Base-by-base conservation (phyloP, 1,140 invertebrate species). In the Limonius californicus region DNA sequence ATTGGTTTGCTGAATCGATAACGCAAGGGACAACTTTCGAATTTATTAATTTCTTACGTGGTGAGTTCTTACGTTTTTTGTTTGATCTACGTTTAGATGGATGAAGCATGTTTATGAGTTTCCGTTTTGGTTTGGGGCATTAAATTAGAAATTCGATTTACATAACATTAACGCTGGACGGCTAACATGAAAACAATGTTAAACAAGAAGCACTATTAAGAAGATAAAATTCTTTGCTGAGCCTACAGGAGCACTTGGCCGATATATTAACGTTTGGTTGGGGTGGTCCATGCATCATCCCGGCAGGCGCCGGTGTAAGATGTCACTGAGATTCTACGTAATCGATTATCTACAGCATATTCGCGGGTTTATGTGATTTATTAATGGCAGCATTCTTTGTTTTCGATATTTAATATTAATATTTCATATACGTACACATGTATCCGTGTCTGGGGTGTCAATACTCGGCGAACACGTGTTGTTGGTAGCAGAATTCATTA, bases 1-100 rank as follows among this genome's bases (percentile, higher is more conserved):
- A 53, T n/a, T 63, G 69, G 69, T 68, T 70, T 67, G 66, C 66
- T 68, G 63, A 19, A 50, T 50, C 45, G 45, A 50, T 50, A 50
- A 18, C n/a, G n/a, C 35, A 2, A 39, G 35, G n/a, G n/a, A 39
- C 35, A 39, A 39, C 8, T 39, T 39, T 2, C 2, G 35, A 39
- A 39, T 14, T 39, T 39, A 39, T 39, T 39, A 39, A 39, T 39
- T 39, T 12, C 35, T 39, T 14, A n/a, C n/a, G n/a, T n/a, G n/a
- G n/a, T n/a, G n/a, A n/a, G n/a, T n/a, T n/a, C n/a, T n/a, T n/a
- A n/a, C n/a, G n/a, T n/a, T n/a, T n/a, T n/a, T n/a, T n/a, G n/a
- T n/a, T n/a, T n/a, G n/a, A n/a, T n/a, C n/a, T n/a, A n/a, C n/a
- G n/a, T n/a, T n/a, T n/a, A n/a, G n/a, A n/a, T n/a, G n/a, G n/a